Conservation (phyloP, 2,797 vertebrate genomes). For the Enteromius viviparus region DNA sequence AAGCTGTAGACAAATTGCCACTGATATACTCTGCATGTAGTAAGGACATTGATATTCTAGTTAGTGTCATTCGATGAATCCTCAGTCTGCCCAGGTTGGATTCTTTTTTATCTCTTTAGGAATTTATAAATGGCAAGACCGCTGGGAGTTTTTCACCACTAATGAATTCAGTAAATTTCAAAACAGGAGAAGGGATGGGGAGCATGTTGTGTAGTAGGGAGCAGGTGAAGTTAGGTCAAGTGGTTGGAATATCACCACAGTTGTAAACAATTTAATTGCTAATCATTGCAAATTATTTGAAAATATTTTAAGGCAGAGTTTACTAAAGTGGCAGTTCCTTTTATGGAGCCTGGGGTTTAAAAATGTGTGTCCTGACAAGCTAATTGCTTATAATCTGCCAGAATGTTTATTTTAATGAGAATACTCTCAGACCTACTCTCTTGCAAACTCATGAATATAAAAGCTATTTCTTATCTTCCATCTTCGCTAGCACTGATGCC, state of each 20-base stretch:
- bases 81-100: conserved; percentile 38
- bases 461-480: not conserved
- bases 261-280: not conserved
- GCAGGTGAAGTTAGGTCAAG: not conserved
- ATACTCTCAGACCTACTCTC: not conserved
- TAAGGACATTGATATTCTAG: conserved; percentile 54
- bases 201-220: not conserved
- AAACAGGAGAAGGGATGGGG: not conserved
- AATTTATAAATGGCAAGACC: conserved; percentile 52
- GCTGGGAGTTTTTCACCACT: not conserved
- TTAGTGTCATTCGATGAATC: conserved; percentile 36
- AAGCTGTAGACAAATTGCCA: conserved; percentile 27
- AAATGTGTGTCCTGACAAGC: not conserved
- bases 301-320: not conserved
- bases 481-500: not conserved
- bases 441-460: not conserved
- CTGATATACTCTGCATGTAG: conserved; percentile 45
- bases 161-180: conserved; percentile 21
- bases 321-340: not conserved
- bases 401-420: not conserved
- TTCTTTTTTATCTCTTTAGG: conserved; percentile 14
- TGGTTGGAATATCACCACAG: not conserved
- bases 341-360: not conserved
- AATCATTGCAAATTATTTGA: not conserved
- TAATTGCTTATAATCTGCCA: not conserved